These are phyloP conservation scores for Pavo muticus DNA, from an alignment of 2,113 vertebrate species.

Conservation along the genomic window DNA sequence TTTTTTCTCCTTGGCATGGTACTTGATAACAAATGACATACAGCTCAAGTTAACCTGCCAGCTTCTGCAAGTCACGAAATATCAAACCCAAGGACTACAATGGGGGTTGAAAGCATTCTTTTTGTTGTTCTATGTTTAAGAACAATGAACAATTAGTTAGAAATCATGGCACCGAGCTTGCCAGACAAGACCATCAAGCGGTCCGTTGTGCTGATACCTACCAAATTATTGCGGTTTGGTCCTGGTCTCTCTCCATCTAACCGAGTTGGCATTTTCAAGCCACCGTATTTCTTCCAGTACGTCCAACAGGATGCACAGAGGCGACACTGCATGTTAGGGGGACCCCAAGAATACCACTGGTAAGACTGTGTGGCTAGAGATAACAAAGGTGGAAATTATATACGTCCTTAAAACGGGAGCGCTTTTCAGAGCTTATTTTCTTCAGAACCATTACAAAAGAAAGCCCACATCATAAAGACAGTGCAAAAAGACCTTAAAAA, in stretches of 20 bases:
- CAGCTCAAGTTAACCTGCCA: accelerated
- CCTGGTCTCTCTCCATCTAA: conserved; percentile 96
- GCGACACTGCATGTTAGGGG: conserved; percentile 98
- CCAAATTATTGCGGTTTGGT: conserved; percentile 94
- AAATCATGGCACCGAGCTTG: background rate
- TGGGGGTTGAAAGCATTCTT: background rate
- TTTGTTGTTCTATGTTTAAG: conserved; percentile 24
- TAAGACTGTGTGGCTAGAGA: conserved; percentile 93
- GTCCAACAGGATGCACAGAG: conserved; percentile 98
- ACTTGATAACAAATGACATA: background rate
- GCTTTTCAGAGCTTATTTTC: conserved; percentile 55
- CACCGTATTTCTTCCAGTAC: conserved; percentile 99
- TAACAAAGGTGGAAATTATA: conserved; percentile 81
- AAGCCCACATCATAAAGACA: background rate
- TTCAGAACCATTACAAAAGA: conserved; percentile 48
- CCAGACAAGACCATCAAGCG: background rate
- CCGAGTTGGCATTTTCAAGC: conserved; percentile 98
- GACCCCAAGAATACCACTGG: conserved; percentile 99
- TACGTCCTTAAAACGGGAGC: conserved; percentile 78
- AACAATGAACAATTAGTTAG: background rate
- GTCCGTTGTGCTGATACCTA: conserved; percentile 61
- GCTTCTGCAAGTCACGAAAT: background rate
- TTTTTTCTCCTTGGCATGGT: background rate
- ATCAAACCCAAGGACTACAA: conserved; percentile 10
- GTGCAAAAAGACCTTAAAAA: background rate